These are phyloP conservation scores for Apteryx owenii DNA, from an alignment of 2,113 vertebrate genomes.

Conservation along the genomic window DNA sequence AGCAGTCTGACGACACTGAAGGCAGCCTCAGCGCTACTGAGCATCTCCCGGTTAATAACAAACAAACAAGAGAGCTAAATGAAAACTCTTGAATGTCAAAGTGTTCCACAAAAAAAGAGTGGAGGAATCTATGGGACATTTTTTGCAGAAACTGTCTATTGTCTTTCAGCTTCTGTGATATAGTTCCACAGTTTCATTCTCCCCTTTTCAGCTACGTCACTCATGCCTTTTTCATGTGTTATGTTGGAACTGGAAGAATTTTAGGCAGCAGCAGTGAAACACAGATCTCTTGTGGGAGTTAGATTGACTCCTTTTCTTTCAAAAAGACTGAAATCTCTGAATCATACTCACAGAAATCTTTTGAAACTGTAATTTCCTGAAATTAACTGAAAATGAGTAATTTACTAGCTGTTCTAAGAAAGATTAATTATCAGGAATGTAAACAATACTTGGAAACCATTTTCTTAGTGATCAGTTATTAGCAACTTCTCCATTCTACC, in stretches of 20 bases:
- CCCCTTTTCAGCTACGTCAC: background rate
- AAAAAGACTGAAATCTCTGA: background rate
- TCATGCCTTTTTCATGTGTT: accelerated
- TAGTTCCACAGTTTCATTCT: background rate
- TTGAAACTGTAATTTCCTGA: background rate
- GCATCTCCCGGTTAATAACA: background rate
- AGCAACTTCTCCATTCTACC: background rate
- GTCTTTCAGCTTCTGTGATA: background rate
- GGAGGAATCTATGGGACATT: background rate
- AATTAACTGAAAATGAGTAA: background rate
- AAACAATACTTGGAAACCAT: background rate
- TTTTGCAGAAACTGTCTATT: background rate
- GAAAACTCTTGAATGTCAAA: background rate
- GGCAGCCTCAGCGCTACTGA: no score
- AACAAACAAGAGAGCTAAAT: background rate
- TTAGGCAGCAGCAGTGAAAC: background rate
- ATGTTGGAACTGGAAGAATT: background rate
- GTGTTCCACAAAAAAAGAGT: background rate
- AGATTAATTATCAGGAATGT: background rate
- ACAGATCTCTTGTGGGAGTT: background rate
- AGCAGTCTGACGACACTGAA: no score
- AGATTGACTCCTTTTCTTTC: background rate
- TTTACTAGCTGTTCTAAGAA: background rate
- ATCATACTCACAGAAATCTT: background rate
- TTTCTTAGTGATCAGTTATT: background rate